A percentile compares a stretch with the other conserved stretches of the same genome.
These are phyloP conservation scores for Theodoxus fluviatilis DNA, from an alignment of 2,888 invertebrate species.

Conservation along the genomic window DNA sequence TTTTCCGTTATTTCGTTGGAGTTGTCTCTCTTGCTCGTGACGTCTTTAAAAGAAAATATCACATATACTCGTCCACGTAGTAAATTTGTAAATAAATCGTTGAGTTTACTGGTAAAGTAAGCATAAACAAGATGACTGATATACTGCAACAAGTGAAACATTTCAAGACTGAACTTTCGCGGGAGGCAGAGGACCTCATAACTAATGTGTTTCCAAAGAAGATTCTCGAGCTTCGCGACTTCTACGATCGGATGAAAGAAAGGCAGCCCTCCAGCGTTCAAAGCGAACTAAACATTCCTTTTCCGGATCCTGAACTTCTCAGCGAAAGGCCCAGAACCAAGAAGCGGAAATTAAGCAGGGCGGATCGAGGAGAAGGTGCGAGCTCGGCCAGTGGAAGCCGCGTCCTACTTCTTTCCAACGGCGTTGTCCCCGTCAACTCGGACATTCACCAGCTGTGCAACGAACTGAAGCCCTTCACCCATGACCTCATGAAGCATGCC, in stretches of 20 bases:
- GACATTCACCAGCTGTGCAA: constrained; percentile 86
- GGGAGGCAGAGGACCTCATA: constrained; percentile 79
- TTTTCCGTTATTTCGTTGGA: too few relatives aligned
- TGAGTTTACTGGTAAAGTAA: too few relatives aligned
- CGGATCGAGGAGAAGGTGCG: constrained; percentile 29
- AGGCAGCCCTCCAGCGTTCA: constrained; percentile 80
- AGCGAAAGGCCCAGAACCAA: constrained; percentile 72
- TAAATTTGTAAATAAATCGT: too few relatives aligned
- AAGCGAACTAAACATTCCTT: constrained; percentile 86
- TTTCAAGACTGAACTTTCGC: too few relatives aligned
- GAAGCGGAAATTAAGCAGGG: constrained; percentile 67
- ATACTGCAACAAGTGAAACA: too few relatives aligned
- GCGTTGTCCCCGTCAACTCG: constrained; percentile 85
- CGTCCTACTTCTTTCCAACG: constrained; percentile 81
- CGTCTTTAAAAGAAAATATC: too few relatives aligned
- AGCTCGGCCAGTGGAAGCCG: constrained; percentile 71
- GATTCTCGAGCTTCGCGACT: constrained; percentile 86
- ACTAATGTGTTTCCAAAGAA: constrained; percentile 90
- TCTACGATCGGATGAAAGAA: constrained; percentile 79
- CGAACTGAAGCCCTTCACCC: constrained; percentile 90
- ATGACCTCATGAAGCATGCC: constrained; percentile 92
- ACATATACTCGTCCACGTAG: too few relatives aligned
- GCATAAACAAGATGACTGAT: too few relatives aligned
- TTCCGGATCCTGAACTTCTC: constrained; percentile 74
- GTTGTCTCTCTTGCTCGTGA: too few relatives aligned